A percentile compares a stretch with the other conserved stretches of the same genome.
Conservation (phyloP, 2,797 vertebrate genomes). For the Rallus crepitans region DNA sequence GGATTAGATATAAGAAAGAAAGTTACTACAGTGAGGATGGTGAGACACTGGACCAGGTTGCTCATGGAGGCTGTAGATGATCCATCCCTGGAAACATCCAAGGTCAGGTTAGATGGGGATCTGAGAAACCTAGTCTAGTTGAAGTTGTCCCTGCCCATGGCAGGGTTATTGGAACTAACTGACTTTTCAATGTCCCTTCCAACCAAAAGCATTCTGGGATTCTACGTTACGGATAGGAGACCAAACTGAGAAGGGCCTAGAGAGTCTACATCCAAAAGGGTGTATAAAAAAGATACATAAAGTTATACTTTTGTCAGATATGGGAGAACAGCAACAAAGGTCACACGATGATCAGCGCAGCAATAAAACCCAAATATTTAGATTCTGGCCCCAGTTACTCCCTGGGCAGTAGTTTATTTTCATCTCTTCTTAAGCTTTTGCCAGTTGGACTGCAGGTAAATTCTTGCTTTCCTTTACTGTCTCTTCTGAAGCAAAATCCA, state of each 20-base stretch:
- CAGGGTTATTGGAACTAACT: no score
- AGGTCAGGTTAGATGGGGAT: no score
- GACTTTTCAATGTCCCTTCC: no score
- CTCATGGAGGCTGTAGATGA: no score
- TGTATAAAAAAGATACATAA: background rate
- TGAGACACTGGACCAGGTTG: no score
- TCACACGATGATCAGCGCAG: background rate
- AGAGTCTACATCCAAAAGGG: background rate
- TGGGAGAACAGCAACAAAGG: background rate
- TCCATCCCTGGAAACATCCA: no score
- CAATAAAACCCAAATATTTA: background rate
- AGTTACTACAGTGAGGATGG: no score
- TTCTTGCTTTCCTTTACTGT: background rate
- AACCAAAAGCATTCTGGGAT: no score
- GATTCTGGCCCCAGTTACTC: background rate
- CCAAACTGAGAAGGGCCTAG: background rate
- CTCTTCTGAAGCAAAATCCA: background rate
- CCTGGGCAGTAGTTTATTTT: background rate
- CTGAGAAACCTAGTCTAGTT: no score
- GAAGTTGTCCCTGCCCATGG: no score
- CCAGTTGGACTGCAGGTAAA: background rate
- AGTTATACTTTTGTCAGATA: background rate
- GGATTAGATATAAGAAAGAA: no score
- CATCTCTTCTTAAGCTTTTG: background rate
- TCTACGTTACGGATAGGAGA: background rate